A percentile compares a stretch with the other conserved stretches of the same genome.
Conservation (phyloP, 2,888 invertebrate species). For the Julus scanicus region DNA sequence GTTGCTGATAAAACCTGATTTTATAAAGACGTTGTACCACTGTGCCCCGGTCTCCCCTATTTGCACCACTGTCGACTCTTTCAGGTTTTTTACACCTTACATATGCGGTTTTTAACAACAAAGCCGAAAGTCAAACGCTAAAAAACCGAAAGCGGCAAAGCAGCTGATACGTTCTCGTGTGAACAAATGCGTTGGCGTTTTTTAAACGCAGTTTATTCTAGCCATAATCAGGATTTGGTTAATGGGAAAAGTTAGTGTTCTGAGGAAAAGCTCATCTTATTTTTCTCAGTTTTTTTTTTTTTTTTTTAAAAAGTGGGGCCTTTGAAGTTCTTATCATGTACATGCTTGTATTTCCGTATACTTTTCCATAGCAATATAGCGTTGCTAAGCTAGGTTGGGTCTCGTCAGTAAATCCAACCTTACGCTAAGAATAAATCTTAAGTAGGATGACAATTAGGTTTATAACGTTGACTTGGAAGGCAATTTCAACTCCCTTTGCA, state of each 20-base stretch:
- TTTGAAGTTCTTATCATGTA: neutral
- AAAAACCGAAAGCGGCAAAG: no score
- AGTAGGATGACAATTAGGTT: neutral
- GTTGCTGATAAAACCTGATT: no score
- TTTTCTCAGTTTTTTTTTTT: neutral
- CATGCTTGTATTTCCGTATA: neutral
- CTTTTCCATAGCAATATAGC: neutral
- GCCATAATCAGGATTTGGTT: neutral
- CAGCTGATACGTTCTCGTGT: no score
- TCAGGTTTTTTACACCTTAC: no score
- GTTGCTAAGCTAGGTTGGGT: neutral
- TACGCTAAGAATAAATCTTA: neutral
- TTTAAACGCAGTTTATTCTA: neutral
- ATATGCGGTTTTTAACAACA: no score
- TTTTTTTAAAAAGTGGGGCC: neutral
- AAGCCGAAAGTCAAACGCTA: no score
- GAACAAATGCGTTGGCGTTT: no score
- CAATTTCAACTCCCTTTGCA: neutral
- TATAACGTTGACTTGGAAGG: neutral
- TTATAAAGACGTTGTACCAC: no score
- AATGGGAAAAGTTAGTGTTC: no score
- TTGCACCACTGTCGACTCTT: no score
- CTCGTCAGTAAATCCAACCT: neutral
- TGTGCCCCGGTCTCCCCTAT: no score
- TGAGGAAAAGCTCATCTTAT: neutral